A percentile compares a stretch with the other conserved stretches of the same genome.
Evolutionary conservation across 2,888 invertebrate species (phyloP).

Genomic region (Scaptomyza tumidula): DNA sequence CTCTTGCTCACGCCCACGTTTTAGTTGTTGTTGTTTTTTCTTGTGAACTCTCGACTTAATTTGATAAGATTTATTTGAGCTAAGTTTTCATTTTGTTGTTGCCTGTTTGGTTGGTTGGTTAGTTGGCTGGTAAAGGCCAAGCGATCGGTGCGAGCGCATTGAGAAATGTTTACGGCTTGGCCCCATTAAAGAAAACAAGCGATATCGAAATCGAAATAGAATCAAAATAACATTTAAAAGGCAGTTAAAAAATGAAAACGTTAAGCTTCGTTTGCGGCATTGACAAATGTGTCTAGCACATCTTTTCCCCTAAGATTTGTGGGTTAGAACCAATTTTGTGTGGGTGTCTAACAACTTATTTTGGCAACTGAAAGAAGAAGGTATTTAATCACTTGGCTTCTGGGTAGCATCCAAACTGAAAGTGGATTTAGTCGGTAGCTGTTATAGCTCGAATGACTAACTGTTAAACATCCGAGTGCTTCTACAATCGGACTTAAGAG

Average conservation of each 20-base stretch:
- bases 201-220: constrained; percentile 27
- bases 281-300: constrained; percentile 48
- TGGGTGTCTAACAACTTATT: constrained; percentile 24
- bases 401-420: constrained; percentile 3
- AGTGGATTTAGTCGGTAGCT: background rate
- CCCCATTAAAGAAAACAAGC: constrained; percentile 35
- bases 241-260: constrained; percentile 68
- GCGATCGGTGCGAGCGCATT: constrained; percentile 40
- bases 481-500: too few species aligned
- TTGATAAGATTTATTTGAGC: constrained; percentile 79
- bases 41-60: constrained; percentile 69
- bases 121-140: constrained; percentile 59
- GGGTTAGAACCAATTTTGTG: constrained; percentile 17
- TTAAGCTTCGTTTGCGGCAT: constrained; percentile 45
- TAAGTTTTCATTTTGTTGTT: constrained; percentile 47
- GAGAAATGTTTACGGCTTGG: constrained; percentile 57
- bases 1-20: constrained; percentile 59
- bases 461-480: background rate
- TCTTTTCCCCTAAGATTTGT: constrained; percentile 1
- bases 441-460: background rate
- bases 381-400: constrained; percentile 20
- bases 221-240: constrained; percentile 68
- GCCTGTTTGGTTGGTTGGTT: background rate
- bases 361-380: constrained; percentile 20
- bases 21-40: constrained; percentile 36